These are phyloP conservation scores for Epistrophella euchroma DNA, from an alignment of 2,888 invertebrate species.

Conservation along the genomic window DNA sequence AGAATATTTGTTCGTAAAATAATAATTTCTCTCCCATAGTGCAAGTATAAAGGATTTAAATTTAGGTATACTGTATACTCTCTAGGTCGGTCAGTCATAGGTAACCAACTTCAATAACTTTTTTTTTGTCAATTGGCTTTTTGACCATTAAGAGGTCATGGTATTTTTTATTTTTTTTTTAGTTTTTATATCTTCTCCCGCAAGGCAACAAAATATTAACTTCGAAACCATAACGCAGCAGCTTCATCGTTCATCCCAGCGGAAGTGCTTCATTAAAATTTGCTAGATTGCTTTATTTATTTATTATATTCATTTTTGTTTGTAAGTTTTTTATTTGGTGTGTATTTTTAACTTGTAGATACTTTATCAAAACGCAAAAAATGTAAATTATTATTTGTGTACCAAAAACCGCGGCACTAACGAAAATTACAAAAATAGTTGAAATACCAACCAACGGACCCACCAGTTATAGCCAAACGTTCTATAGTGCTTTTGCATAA, in stretches of 20 bases:
- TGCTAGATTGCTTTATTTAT: conserved; percentile 37
- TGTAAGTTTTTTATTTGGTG: neutral
- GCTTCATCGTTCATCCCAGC: conserved; percentile 36
- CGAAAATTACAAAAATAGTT: conserved; percentile 59
- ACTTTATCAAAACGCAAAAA: conserved; percentile 22
- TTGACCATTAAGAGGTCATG: conserved; percentile 37
- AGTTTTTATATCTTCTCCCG: neutral
- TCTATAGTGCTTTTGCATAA: conserved; percentile 55
- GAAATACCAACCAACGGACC: conserved; percentile 28
- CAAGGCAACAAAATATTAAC: conserved; percentile 44
- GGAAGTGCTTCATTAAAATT: conserved; percentile 64
- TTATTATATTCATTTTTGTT: conserved; percentile 21
- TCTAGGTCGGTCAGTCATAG: neutral
- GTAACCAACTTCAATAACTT: conserved; percentile 6
- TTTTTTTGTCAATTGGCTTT: conserved; percentile 25
- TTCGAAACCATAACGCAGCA: conserved; percentile 36
- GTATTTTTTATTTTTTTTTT: conserved; percentile 1
- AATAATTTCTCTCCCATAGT: neutral
- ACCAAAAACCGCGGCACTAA: conserved; percentile 45
- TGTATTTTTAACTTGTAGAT: conserved; percentile 15
- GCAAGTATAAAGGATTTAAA: neutral
- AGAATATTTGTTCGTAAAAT: conserved; percentile 16
- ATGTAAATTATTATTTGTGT: conserved; percentile 63
- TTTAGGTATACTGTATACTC: neutral
- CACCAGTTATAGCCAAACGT: conserved; percentile 58